A percentile compares a stretch with the other conserved stretches of the same genome.
Evolutionary conservation across 2,113 vertebrate genomes (phyloP).

Genomic region (Pelusios castaneus): DNA sequence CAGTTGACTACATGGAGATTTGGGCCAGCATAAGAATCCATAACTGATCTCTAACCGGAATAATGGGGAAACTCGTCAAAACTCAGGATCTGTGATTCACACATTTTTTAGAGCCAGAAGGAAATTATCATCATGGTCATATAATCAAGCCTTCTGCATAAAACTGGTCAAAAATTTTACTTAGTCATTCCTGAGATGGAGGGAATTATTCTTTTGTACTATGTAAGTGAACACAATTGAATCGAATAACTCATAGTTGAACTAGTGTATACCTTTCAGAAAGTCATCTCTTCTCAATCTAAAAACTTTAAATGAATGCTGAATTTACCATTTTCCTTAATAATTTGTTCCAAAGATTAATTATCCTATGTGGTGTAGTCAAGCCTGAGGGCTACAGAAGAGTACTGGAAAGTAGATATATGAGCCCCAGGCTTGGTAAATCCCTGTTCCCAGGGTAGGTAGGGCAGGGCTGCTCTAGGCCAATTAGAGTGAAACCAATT

Average conservation of each 20-base stretch:
- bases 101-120: neutral
- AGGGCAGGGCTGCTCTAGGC: too few relatives aligned
- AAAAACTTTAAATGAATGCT: neutral
- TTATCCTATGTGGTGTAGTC: too few relatives aligned
- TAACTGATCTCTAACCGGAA: neutral
- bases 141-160: neutral
- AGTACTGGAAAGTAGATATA: too few relatives aligned
- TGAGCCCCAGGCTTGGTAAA: too few relatives aligned
- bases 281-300: neutral
- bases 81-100: neutral
- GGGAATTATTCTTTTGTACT: neutral
- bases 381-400: too few relatives aligned
- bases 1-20: neutral
- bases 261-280: neutral
- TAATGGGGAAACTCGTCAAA: neutral
- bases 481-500: too few relatives aligned
- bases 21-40: neutral
- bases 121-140: neutral
- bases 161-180: neutral
- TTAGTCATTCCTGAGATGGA: neutral
- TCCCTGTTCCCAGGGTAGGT: too few relatives aligned
- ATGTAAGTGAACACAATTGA: neutral
- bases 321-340: neutral
- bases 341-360: slow-evolving; percentile 4
- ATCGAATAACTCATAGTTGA: too few relatives aligned